Base-by-base conservation (phyloP, 2,113 vertebrate genomes). In the Pluvianellus socialis region DNA sequence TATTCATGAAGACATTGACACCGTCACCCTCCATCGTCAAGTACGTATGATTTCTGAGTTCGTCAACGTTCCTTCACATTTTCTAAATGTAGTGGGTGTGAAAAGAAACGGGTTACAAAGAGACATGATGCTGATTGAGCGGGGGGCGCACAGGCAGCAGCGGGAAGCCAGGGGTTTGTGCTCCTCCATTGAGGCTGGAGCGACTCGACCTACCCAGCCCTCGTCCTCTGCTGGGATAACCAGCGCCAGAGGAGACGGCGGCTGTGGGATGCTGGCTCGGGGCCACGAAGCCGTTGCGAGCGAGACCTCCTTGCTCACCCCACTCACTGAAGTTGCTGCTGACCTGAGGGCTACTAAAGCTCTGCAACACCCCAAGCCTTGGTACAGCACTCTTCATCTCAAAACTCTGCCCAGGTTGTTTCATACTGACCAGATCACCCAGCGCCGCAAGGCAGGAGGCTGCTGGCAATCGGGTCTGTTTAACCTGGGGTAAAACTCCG, bases 401-500 rank as follows among this genome's bases (percentile, higher is more conserved):
- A 13, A 30, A 53, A 22, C 21, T 0, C 4, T 3, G 10, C 45
- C 35, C 40, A 61, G 61, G 38, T 44, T 49, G 15, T 21, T 35
- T 11, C 26, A 12, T 45, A 1, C 0, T 1, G 4, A 56, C 2
- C 44, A 59, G 4, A 15, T 12, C 66, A 22, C 38, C 50, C 76
- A 28, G 0, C 0, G 2, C 42, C 0, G 0, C 13, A 6, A 1
- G 1, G 3, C 28, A 44, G 62, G 7, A n/a, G 45, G 17, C 2
- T 3, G 11, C 14, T 4, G 52, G 17, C 79, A 38, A 8, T 12
- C 24, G 8, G 21, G 30, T 10, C 42, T 23, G 10, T 5, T 27
- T 2, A 33, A 18, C 16, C 55, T 7, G 44, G 19, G 32, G 32
- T 62, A 6, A 42, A 56, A 71, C 35, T 12, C 67, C 18, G 0